Base-by-base conservation (phyloP, 2,113 vertebrate species). In the Sebastes schlegelii region DNA sequence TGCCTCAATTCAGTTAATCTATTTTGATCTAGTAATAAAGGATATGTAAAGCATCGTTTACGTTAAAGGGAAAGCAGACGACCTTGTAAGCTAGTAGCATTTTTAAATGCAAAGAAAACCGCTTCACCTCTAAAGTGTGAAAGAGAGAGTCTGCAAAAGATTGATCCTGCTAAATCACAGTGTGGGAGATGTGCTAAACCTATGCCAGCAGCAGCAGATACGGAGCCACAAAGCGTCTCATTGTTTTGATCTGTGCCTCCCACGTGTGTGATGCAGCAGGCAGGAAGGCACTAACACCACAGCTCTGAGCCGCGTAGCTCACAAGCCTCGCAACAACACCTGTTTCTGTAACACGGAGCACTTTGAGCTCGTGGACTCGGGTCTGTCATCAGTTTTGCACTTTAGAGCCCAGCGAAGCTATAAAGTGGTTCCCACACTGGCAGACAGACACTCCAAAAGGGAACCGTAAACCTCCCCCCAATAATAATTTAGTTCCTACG, bases 371-470 rank as follows among this genome's bases (percentile, higher is more conserved):
- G 2, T 34, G 64, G 79, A 73, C 69, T 13, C 21, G 4, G 48
- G 77, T 54, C 90, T 92, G 88, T 91, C 84, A 92, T 93, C 90
- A 91, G 76, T 26, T 83, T 72, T 51, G 62, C 74, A 66, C 86
- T 89, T 89, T 34, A 85, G 76, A 84, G 74, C 67, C 69, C 40
- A 52, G 58, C 34, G 70, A 82, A 83, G 89, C 89, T 63, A 54
- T 92, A 89, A 92, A 93, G 79, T 60, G 82, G 73, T 91, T 93
- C 87, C 91, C 91, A 90, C 92, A 86, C 70, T 46, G 58, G 55
- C 69, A 74, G 64, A 74, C 70, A 88, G 87, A 84, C 77, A 6
- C 79, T 88, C 83, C 79, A 58, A 74, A 74, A 67, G 71, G 75
- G 82, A 82, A 66, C 82, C 48, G 65, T 86, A 88, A 90, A 91